These are phyloP conservation scores for Phaethon lepturus DNA, from an alignment of 2,113 vertebrate genomes.

Conservation along the genomic window DNA sequence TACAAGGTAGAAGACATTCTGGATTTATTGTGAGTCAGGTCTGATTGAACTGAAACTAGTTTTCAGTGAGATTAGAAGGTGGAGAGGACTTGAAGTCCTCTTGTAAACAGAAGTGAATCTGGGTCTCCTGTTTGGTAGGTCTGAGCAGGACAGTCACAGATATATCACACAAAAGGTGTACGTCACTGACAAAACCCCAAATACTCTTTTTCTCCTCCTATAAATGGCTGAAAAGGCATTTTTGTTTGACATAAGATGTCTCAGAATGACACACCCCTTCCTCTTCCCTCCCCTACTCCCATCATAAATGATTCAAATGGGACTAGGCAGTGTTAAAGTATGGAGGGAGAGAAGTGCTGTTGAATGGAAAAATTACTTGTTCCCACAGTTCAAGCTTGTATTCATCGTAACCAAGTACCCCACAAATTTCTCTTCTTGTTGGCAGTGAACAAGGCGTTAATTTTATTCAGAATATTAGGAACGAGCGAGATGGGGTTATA, in stretches of 20 bases:
- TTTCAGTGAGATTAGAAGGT: background rate
- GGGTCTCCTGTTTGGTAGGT: background rate
- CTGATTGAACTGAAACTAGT: background rate
- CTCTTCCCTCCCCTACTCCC: background rate
- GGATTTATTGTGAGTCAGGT: background rate
- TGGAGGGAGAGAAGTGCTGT: background rate
- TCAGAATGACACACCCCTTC: background rate
- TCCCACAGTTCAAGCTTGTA: background rate
- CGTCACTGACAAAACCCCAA: background rate
- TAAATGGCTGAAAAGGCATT: background rate
- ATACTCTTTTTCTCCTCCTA: background rate
- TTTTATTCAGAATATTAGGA: constrained; percentile 53
- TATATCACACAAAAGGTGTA: background rate
- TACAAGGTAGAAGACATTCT: background rate
- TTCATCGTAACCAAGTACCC: background rate
- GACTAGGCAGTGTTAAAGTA: background rate
- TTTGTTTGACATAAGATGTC: background rate
- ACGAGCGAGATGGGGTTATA: background rate
- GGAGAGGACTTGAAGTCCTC: background rate
- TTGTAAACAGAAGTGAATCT: background rate
- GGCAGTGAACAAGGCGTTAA: background rate
- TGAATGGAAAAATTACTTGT: background rate
- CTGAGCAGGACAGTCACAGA: background rate
- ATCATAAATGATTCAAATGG: background rate
- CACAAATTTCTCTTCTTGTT: background rate